Base-by-base conservation (phyloP, 1,140 invertebrate species). In the Drosophila busckii region DNA sequence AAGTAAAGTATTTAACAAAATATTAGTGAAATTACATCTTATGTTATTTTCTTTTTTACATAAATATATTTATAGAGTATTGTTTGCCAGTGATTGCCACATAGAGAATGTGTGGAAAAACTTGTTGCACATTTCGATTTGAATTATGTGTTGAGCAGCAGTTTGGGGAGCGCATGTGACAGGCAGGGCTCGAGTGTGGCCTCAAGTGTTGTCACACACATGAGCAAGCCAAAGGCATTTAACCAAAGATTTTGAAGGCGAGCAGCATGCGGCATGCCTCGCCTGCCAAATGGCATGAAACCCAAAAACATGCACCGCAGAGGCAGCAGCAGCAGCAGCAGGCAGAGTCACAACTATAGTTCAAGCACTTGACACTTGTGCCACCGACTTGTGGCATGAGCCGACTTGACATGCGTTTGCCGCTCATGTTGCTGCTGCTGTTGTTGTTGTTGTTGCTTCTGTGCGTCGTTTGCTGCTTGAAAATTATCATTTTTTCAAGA, bases 351-450 rank as follows among this genome's bases (percentile, higher is more conserved):
- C 8, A 25, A 20, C 13, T 25, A 34, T 25, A 44, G 22, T 15
- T 29, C 16, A 52, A 59, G 65, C 73, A 78, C 73, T 78, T 78
- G 73, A 78, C 73, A 78, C 73, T 78, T 80, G 68, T 80, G 63
- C 52, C 56, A 56, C 34, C 28, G 46, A 52, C 46, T 54, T 76
- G 65, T 61, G 61, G 65, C 64, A 40, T 64, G 61, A 26, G 56
- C 56, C 59, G 55, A 52, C 38, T 58, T 44, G 22, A 23, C 15
- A 13, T 19, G 54, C 25, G 31, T 32, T 16, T 45, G 23, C 40
- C 34, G 32, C 22, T 6, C 29, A 61, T 60, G 29, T 44, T 38
- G 13, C 32, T 68, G 28, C 37, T n/a, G 22, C 44, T 26, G n/a
- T 37, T 13, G 37, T 22, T 63, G 46, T 32, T 37, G 65, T 25